phyloP scores from a whole-genome alignment of 2,797 vertebrate genomes.

The Eutrigla gurnardus region DNA sequence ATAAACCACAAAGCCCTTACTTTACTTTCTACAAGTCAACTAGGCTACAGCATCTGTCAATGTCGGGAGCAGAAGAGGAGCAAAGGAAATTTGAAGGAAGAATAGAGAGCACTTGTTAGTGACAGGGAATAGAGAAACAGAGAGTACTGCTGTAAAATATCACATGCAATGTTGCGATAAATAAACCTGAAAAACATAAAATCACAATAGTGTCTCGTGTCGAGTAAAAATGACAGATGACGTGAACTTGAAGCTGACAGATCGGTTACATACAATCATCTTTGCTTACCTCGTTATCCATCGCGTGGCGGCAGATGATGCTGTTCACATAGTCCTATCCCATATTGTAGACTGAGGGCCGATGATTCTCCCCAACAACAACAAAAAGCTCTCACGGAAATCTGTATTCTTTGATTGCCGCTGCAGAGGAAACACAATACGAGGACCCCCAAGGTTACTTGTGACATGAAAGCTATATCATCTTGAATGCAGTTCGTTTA shows the following conservation, averaged over 20 bases:
- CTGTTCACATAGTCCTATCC: slow-evolving; percentile 44
- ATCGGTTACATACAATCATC: slow-evolving; percentile 1
- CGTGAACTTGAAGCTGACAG: slow-evolving; percentile 18
- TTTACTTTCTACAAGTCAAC: slow-evolving; percentile 69
- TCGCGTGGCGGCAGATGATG: slow-evolving; percentile 51
- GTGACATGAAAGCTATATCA: slow-evolving; percentile 33
- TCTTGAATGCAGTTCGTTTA: slow-evolving; percentile 1
- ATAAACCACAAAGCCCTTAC: slow-evolving; percentile 74
- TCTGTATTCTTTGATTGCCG: slow-evolving; percentile 22
- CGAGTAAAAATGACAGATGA: slow-evolving; percentile 30
- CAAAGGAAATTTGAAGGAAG: slow-evolving; percentile 47
- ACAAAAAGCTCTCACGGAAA: not conserved
- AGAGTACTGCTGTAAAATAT: slow-evolving; percentile 24
- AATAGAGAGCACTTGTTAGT: slow-evolving; percentile 63
- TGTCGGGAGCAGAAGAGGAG: slow-evolving; percentile 54
- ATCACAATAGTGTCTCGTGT: not conserved
- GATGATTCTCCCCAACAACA: slow-evolving; percentile 4
- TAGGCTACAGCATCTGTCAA: slow-evolving; percentile 76
- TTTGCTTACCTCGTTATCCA: slow-evolving; percentile 71
- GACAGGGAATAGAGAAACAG: slow-evolving; percentile 18
- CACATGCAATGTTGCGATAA: slow-evolving; percentile 16
- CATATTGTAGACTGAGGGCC: slow-evolving; percentile 18
- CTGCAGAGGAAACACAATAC: slow-evolving; percentile 47
- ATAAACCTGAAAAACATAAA: not conserved
- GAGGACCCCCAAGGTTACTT: slow-evolving; percentile 44